Percentiles rank a stretch among this genome's conserved stretches.
phyloP scores from a whole-genome alignment of 2,888 invertebrate genomes.

The Pyrochroa serraticornis region DNA sequence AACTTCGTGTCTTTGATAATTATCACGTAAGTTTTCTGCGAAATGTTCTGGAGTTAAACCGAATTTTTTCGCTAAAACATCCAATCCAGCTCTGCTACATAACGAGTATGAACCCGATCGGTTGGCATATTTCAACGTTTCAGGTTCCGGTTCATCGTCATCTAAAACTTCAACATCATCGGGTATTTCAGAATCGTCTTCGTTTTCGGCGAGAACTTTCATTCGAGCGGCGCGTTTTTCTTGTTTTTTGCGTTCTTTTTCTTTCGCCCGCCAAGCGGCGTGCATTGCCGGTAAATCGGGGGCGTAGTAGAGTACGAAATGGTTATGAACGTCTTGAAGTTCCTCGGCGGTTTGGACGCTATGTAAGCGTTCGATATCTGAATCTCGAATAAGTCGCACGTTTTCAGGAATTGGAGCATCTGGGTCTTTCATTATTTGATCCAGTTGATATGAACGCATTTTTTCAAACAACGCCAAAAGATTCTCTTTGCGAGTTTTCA shows the following conservation, averaged over 20 bases:
- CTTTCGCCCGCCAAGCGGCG: constrained; percentile 70
- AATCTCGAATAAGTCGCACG: constrained; percentile 81
- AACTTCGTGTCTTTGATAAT: constrained; percentile 93
- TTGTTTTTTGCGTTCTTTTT: constrained; percentile 66
- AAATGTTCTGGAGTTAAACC: constrained; percentile 94
- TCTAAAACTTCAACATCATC: constrained; percentile 64
- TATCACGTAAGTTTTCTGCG: constrained; percentile 94
- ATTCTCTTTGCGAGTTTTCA: constrained; percentile 83
- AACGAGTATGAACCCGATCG: constrained; percentile 88
- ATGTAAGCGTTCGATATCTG: constrained; percentile 80
- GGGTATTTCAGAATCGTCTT: constrained; percentile 69
- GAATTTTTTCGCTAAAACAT: constrained; percentile 83
- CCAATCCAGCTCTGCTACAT: constrained; percentile 84
- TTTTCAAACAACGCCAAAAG: constrained; percentile 82
- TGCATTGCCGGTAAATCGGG: constrained; percentile 85
- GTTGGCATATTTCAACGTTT: constrained; percentile 81
- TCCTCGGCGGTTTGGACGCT: constrained; percentile 87
- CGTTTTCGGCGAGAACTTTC: constrained; percentile 63
- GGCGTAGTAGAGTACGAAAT: constrained; percentile 92
- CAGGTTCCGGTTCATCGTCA: constrained; percentile 64
- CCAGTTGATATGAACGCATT: constrained; percentile 90
- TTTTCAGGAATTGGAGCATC: constrained; percentile 85
- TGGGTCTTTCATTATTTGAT: constrained; percentile 78
- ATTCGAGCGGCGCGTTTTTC: constrained; percentile 59
- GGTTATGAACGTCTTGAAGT: constrained; percentile 89